Percentiles rank a stretch among this genome's conserved stretches.
Conservation (phyloP, 2,888 invertebrate genomes). For the Eupithecia pulchellata region DNA sequence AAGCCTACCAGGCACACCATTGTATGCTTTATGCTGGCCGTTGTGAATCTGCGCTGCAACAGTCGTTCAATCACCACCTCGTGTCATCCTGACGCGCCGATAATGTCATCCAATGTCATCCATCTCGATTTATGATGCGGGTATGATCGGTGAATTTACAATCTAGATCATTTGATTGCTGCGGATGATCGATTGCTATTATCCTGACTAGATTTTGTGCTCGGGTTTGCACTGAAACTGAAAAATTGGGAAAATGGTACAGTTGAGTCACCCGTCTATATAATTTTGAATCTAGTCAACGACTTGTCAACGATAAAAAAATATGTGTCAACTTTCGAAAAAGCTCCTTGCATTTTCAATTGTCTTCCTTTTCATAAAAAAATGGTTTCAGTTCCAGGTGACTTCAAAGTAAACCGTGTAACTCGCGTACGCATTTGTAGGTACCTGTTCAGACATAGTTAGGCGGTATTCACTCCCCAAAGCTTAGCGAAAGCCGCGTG, state of each 20-base stretch:
- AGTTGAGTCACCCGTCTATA: too few species aligned
- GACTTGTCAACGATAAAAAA: not conserved
- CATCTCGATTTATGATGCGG: conserved; percentile 32
- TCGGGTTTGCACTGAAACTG: not conserved
- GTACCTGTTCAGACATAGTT: too few species aligned
- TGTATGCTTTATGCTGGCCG: not conserved
- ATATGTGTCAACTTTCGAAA: too few species aligned
- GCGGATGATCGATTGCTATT: conserved; percentile 4
- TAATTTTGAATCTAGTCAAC: too few species aligned
- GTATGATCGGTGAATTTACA: conserved; percentile 9
- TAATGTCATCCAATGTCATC: conserved; percentile 21
- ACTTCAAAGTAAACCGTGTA: too few species aligned
- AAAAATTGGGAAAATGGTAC: not conserved
- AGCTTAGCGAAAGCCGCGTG: too few species aligned
- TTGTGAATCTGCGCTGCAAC: not conserved
- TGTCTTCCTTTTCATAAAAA: too few species aligned
- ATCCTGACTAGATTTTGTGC: not conserved
- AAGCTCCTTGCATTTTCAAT: too few species aligned
- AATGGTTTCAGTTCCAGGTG: too few species aligned
- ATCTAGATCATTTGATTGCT: conserved; percentile 17
- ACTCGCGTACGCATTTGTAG: too few species aligned
- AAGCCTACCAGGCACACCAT: too few species aligned
- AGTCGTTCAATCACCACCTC: conserved; percentile 25
- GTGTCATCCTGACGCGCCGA: conserved; percentile 25
- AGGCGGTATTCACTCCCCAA: too few species aligned